Percentiles rank a stretch among this genome's conserved stretches.
Conservation (phyloP, 2,888 invertebrate genomes). For the Frankliniella fusca region DNA sequence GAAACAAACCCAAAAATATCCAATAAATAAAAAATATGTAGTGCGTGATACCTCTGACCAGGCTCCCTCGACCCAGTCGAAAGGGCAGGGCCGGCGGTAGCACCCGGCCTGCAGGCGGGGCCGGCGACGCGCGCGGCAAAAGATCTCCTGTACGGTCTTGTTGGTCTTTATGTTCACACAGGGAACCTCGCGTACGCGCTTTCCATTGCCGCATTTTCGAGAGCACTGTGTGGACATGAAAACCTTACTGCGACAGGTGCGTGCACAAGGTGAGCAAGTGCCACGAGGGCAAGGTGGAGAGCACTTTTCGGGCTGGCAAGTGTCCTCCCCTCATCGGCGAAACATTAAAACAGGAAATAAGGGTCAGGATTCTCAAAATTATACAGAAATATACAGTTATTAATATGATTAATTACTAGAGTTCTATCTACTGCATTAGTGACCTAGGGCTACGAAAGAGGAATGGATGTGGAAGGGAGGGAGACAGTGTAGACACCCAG, state of each 20-base stretch:
- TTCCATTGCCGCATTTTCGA: slow-evolving; percentile 63
- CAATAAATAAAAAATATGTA: slow-evolving; percentile 28
- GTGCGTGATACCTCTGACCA: slow-evolving; percentile 56
- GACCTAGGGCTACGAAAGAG: no score
- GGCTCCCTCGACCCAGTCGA: slow-evolving; percentile 53
- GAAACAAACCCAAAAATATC: not conserved
- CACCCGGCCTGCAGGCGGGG: not conserved
- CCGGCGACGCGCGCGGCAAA: slow-evolving; percentile 13
- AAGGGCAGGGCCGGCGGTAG: slow-evolving; percentile 46
- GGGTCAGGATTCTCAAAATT: not conserved
- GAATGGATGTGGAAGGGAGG: no score
- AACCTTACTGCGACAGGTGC: not conserved
- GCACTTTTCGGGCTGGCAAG: no score
- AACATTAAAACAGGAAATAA: no score
- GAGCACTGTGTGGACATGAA: slow-evolving; percentile 55
- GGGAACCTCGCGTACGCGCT: slow-evolving; percentile 54
- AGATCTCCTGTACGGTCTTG: slow-evolving; percentile 1
- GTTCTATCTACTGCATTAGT: no score
- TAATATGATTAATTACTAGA: no score
- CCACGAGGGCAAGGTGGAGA: not conserved
- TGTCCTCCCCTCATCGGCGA: no score
- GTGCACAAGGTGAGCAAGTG: slow-evolving; percentile 28
- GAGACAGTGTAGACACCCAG: no score
- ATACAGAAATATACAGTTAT: not conserved
- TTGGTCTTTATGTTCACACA: slow-evolving; percentile 48